phyloP scores from a whole-genome alignment of 2,888 invertebrate species.

The Drosophila meridionalis region DNA sequence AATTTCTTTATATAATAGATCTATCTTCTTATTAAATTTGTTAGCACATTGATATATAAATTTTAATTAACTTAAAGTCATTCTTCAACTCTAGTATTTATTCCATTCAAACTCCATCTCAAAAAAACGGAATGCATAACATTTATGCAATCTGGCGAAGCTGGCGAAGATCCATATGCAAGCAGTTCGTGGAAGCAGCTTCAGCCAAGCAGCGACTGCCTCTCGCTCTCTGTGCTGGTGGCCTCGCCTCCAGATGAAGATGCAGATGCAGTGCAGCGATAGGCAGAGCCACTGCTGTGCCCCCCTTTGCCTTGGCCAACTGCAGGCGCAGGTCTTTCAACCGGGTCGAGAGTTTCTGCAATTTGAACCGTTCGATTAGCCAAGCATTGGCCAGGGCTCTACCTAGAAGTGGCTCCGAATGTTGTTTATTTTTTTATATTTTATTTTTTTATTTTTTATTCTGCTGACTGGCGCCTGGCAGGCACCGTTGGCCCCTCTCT shows the following conservation, averaged over 20 bases:
- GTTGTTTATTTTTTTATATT: not conserved
- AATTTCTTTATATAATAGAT: too few species aligned
- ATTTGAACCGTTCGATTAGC: constrained; percentile 16
- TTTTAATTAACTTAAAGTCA: too few species aligned
- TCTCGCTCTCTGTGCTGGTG: not conserved
- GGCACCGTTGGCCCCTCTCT: constrained; percentile 16
- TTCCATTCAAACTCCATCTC: not conserved
- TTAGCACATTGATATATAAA: too few species aligned
- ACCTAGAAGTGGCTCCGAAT: constrained; percentile 44
- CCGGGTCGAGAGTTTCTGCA: constrained; percentile 19
- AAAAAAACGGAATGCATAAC: constrained; percentile 37
- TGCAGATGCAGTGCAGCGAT: constrained; percentile 43
- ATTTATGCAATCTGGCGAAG: constrained; percentile 44
- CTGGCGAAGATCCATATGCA: constrained; percentile 46
- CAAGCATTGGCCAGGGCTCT: constrained; percentile 14
- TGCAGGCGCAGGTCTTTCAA: constrained; percentile 18
- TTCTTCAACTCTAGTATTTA: not conserved
- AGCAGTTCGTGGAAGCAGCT: constrained; percentile 42
- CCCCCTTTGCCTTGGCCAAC: not conserved
- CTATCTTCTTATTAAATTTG: too few species aligned
- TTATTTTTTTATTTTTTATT: constrained; percentile 16
- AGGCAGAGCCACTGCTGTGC: constrained; percentile 5
- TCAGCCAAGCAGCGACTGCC: not conserved
- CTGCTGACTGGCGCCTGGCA: constrained; percentile 55
- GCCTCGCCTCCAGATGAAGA: constrained; percentile 6